A percentile compares a stretch with the other conserved stretches of the same genome.
These are phyloP conservation scores for Drosophila colorata DNA, from an alignment of 2,888 invertebrate genomes.

Conservation along the genomic window DNA sequence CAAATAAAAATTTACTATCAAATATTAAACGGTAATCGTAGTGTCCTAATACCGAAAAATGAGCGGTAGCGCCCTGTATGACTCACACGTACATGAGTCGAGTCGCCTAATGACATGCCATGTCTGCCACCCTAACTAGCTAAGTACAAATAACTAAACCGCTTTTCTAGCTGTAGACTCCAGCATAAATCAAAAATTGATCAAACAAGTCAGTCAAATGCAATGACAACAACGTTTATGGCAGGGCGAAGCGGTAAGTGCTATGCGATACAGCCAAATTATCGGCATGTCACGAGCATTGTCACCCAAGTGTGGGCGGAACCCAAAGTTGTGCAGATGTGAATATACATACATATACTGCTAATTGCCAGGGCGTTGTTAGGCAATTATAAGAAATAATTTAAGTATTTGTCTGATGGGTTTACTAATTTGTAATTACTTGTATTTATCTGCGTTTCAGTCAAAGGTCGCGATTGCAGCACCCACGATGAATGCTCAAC, in stretches of 20 bases:
- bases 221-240: slow-evolving; percentile 66
- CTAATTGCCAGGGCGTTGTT: background rate
- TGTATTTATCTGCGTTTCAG: slow-evolving; percentile 59
- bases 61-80: background rate
- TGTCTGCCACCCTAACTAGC: slow-evolving; percentile 14
- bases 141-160: slow-evolving; percentile 30
- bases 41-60: slow-evolving; percentile 10
- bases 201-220: slow-evolving; percentile 76
- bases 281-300: slow-evolving; percentile 30
- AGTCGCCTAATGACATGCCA: slow-evolving; percentile 36
- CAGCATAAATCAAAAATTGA: slow-evolving; percentile 68
- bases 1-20: background rate
- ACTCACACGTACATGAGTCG: background rate
- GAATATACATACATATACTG: background rate
- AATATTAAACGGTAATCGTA: background rate
- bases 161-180: slow-evolving; percentile 15
- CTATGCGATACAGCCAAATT: slow-evolving; percentile 35
- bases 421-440: slow-evolving; percentile 7
- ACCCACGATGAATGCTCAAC: slow-evolving; percentile 88
- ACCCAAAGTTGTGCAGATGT: background rate
- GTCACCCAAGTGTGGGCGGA: slow-evolving; percentile 9
- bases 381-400: slow-evolving; percentile 4
- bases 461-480: slow-evolving; percentile 88
- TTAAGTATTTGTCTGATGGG: background rate
- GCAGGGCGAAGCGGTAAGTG: slow-evolving; percentile 28